Conservation (phyloP, 2,113 vertebrate genomes). For the Prunella himalayana region DNA sequence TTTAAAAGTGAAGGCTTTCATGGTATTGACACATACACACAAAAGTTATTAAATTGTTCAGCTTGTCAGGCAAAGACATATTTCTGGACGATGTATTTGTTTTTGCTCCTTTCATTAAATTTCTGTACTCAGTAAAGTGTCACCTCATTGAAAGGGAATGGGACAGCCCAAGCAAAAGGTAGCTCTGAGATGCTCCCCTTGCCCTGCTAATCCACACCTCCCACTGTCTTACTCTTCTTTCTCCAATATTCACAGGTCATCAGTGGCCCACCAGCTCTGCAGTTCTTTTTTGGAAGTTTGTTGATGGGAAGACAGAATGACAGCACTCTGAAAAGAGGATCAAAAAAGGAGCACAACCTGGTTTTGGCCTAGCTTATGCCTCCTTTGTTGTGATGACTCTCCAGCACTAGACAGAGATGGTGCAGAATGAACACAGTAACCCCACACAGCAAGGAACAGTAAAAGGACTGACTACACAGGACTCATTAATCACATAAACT, state of each 20-base stretch:
- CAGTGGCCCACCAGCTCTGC: not conserved
- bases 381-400: not conserved
- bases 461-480: not conserved
- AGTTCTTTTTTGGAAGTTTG: not conserved
- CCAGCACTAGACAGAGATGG: not conserved
- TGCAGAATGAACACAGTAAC: not conserved
- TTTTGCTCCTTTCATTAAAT: not conserved
- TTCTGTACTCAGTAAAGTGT: not conserved
- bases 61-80: not conserved
- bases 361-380: not conserved
- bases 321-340: not conserved
- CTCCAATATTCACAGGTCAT: not conserved
- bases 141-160: not conserved
- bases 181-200: not conserved
- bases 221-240: not conserved
- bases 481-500: fast-evolving
- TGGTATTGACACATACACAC: not conserved
- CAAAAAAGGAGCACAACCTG: not conserved
- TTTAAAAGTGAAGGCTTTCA: not conserved
- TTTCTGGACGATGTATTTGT: not conserved
- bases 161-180: not conserved
- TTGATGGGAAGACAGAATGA: not conserved
- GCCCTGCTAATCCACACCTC: not conserved
- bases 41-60: not conserved
- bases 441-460: not conserved